Evolutionary conservation across 92 coral and sea anemone species (phyloP).

Genomic region (Phenganax stokvisi): DNA sequence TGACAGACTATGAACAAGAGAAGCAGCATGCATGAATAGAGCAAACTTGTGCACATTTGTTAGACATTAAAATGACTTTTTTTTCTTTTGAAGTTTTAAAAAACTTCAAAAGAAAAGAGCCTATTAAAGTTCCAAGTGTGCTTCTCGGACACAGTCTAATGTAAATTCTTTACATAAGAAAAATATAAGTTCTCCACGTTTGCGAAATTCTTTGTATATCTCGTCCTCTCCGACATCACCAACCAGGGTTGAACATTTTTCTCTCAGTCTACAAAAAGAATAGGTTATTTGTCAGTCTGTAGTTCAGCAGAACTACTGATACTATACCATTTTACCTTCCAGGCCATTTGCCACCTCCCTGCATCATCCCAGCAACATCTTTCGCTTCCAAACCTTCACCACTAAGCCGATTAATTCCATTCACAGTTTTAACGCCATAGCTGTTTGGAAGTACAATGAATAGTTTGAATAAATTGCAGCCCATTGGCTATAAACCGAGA

Average conservation of each 20-base stretch:
- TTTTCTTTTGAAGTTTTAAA: too few species aligned
- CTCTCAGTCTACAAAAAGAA: constrained; percentile 47
- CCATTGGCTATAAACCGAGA: background rate
- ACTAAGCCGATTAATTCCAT: constrained; percentile 82
- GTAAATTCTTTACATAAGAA: constrained; percentile 78
- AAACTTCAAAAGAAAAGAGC: too few species aligned
- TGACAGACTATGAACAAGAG: background rate
- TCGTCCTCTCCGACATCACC: constrained; percentile 92
- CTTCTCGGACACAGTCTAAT: constrained; percentile 61
- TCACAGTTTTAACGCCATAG: constrained; percentile 85
- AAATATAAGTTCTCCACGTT: constrained; percentile 58
- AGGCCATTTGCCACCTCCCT: constrained; percentile 99
- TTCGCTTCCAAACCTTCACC: constrained; percentile 95
- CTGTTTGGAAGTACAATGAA: constrained; percentile 28
- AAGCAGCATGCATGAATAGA: too few species aligned
- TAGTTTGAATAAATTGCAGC: background rate
- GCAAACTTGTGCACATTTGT: too few species aligned
- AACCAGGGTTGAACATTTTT: constrained; percentile 71
- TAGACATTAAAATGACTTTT: background rate
- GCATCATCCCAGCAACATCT: constrained; percentile 98
- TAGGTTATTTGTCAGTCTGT: background rate
- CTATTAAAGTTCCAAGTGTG: constrained; percentile 16
- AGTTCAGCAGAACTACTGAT: background rate
- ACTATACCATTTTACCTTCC: constrained; percentile 58
- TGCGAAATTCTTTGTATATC: constrained; percentile 69